Percentiles rank a stretch among this genome's conserved stretches.
These are phyloP conservation scores for Sylvia borin DNA, from an alignment of 2,797 vertebrate genomes.

Conservation along the genomic window DNA sequence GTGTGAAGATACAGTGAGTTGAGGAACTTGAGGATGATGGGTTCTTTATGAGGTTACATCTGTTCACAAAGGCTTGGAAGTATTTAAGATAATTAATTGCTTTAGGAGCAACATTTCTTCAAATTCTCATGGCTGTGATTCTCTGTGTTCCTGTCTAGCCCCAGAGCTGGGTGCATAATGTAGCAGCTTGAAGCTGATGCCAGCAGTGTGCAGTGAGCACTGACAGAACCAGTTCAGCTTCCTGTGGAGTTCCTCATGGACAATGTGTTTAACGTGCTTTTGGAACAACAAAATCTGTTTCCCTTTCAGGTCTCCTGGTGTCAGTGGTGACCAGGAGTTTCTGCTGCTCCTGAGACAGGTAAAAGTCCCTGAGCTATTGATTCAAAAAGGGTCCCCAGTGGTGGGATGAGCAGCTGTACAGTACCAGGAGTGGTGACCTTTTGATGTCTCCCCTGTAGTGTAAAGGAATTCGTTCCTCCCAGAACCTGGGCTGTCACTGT, in stretches of 20 bases:
- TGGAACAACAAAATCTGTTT: not conserved
- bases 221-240: not conserved
- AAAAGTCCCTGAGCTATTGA: rapidly evolving
- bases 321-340: not conserved
- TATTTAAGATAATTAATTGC: conserved; percentile 17
- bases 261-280: not conserved
- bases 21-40: conserved; percentile 20
- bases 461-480: not conserved
- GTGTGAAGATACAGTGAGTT: not conserved
- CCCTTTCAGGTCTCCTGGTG: not conserved
- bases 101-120: not conserved
- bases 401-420: too few species aligned
- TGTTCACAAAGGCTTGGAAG: not conserved
- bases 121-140: not conserved
- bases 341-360: not conserved
- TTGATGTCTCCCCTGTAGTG: not conserved
- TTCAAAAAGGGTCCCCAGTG: rapidly evolving
- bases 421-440: not conserved
- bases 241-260: not conserved
- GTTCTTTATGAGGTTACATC: conserved; percentile 25
- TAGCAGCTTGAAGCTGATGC: not conserved
- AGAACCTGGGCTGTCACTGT: not conserved
- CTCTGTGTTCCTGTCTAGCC: not conserved
- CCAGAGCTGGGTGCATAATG: not conserved
- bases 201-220: not conserved